Percentiles rank a stretch among this genome's conserved stretches.
Evolutionary conservation across 2,113 vertebrate species (phyloP).

Genomic region (Cyrtonyx montezumae): DNA sequence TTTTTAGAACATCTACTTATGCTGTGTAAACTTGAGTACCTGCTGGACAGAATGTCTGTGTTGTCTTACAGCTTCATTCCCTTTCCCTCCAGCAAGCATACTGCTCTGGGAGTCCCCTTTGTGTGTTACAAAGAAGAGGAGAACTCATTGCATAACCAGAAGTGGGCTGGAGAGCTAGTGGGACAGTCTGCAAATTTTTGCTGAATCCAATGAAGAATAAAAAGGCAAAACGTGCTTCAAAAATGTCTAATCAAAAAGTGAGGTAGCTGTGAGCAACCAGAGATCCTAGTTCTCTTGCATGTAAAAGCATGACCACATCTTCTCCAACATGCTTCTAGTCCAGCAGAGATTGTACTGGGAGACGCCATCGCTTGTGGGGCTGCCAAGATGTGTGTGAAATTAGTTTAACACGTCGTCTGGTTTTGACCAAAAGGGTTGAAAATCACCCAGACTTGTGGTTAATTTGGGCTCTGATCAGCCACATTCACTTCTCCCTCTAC

Average conservation of each 20-base stretch:
- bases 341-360: background rate
- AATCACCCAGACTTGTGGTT: background rate
- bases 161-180: background rate
- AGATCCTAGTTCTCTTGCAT: background rate
- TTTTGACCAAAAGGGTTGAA: background rate
- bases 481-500: background rate
- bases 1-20: background rate
- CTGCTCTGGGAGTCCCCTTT: background rate
- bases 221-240: background rate
- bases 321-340: background rate
- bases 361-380: background rate
- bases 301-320: background rate
- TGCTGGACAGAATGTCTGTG: accelerated
- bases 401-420: background rate
- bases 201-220: background rate
- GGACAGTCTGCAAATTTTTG: background rate
- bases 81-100: background rate
- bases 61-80: background rate
- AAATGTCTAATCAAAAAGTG: background rate
- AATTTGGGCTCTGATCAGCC: background rate
- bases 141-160: background rate
- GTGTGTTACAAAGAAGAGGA: background rate
- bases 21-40: accelerated
- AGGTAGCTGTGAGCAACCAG: background rate
- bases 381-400: background rate